phyloP scores from a whole-genome alignment of 2,797 vertebrate species.

The Trematomus bernacchii region DNA sequence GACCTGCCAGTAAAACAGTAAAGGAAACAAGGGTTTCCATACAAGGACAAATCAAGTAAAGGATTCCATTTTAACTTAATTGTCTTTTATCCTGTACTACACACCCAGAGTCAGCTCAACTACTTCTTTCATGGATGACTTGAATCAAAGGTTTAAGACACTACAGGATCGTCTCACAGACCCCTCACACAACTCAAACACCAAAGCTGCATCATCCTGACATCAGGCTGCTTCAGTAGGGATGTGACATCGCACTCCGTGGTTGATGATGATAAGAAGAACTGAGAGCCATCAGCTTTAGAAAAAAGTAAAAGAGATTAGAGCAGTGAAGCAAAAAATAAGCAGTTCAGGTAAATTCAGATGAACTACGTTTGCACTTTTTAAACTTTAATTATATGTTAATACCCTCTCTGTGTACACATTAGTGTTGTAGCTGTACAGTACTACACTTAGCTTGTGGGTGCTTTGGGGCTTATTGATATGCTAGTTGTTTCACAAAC shows the following conservation, averaged over 20 bases:
- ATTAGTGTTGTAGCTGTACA: neutral
- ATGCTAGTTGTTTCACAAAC: constrained; percentile 23
- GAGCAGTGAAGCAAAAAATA: constrained; percentile 21
- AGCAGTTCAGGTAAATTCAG: constrained; percentile 12
- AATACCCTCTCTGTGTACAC: neutral
- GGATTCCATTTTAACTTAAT: constrained; percentile 19
- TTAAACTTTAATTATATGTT: neutral
- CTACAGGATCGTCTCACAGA: constrained; percentile 11
- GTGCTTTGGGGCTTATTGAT: constrained; percentile 6
- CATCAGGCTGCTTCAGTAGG: constrained; percentile 29
- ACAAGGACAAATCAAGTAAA: constrained; percentile 1
- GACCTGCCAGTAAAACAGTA: neutral
- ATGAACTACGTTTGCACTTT: neutral
- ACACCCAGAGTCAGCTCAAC: neutral
- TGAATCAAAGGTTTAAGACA: constrained; percentile 20
- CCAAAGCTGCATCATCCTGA: constrained; percentile 27
- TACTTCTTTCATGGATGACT: constrained; percentile 30
- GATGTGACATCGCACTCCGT: constrained; percentile 21
- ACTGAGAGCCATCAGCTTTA: constrained; percentile 2
- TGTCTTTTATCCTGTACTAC: constrained; percentile 15
- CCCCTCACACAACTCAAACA: constrained; percentile 11
- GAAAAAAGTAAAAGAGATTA: constrained; percentile 1
- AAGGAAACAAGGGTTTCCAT: neutral
- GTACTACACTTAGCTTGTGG: neutral
- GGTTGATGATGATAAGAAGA: constrained; percentile 26